Base-by-base conservation (phyloP, 2,113 vertebrate species). In the Sinocyclocheilus grahami region DNA sequence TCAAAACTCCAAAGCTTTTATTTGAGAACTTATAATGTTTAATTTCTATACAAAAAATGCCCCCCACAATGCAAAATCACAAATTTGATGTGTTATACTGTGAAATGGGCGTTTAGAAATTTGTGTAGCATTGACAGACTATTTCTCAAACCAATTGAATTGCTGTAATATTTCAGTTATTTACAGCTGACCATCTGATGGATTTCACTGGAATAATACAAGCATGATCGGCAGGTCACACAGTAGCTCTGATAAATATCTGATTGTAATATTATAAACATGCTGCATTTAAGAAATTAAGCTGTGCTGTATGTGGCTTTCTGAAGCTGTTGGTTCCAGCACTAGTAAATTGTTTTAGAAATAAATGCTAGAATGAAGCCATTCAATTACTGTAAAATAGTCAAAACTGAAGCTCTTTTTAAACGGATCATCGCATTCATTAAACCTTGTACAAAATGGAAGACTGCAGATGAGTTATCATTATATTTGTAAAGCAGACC, bases 11-110 rank as follows among this genome's bases (percentile, higher is more conserved):
- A 82, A 85, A 30, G 48, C 33, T 46, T 82, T 82, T 76, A 86
- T 83, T 82, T 74, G 3, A 60, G 42, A 7, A 74, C 14, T 60
- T 83, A 81, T 62, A 20, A 63, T 4, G 27, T 55, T 39, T 46
- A 55, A 82, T 65, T 83, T 77, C 60, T 77, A 65, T 67, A 87
- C 71, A 87, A 72, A 77, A 82, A 55, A 37, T 33, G 60, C 75
- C 37, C 39, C 39, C 30, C 69, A 76, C 20, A 55, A 24, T 60
- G 63, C 53, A 24, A 20, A 71, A 22, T 72, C 69, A 72, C 37
- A 75, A 63, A 46, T 42, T 12, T 5, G 14, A 58, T 74, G 53
- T 37, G 30, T 55, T 27, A 46, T 8, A 63, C 60, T 81, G 62
- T 82, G 22, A 48, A 63, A 67, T 3, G 4, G 39, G 79, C 79